A percentile compares a stretch with the other conserved stretches of the same genome.
Evolutionary conservation across 1,140 invertebrate genomes (phyloP).

Genomic region (Mizuhopecten yessoensis): DNA sequence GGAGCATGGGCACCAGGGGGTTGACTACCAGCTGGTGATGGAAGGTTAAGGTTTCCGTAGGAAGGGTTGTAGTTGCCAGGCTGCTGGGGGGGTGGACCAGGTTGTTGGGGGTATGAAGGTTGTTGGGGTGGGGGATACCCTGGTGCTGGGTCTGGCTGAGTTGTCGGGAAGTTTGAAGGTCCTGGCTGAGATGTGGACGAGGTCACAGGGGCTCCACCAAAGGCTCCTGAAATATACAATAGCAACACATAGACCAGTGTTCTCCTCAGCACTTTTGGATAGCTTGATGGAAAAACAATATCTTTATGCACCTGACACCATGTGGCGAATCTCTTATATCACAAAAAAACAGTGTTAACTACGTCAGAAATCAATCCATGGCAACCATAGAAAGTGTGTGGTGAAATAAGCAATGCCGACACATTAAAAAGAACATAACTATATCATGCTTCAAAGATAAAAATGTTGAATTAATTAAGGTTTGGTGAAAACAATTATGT

Average conservation of each 20-base stretch:
- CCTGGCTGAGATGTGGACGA: conserved; percentile 61
- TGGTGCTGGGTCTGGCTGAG: conserved; percentile 46
- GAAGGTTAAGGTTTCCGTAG: conserved; percentile 48
- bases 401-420: no score
- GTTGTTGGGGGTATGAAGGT: conserved; percentile 48
- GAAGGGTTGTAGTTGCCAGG: conserved; percentile 38
- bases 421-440: no score
- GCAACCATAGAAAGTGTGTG: no score
- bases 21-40: conserved; percentile 59
- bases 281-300: no score
- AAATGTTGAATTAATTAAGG: no score
- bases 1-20: conserved; percentile 75
- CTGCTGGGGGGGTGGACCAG: conserved; percentile 42
- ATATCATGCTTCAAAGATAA: no score
- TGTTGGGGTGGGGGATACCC: conserved; percentile 53
- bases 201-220: conserved; percentile 47
- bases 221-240: not conserved
- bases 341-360: no score
- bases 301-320: no score
- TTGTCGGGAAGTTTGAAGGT: conserved; percentile 41
- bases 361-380: no score
- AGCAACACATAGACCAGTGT: not conserved
- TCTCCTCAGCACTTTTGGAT: no score
- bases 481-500: no score
- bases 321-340: no score